Evolutionary conservation across 2,797 vertebrate genomes (phyloP), one percentile per base, ranked within the genome.

Genomic region (Coregonus suidteri): DNA sequence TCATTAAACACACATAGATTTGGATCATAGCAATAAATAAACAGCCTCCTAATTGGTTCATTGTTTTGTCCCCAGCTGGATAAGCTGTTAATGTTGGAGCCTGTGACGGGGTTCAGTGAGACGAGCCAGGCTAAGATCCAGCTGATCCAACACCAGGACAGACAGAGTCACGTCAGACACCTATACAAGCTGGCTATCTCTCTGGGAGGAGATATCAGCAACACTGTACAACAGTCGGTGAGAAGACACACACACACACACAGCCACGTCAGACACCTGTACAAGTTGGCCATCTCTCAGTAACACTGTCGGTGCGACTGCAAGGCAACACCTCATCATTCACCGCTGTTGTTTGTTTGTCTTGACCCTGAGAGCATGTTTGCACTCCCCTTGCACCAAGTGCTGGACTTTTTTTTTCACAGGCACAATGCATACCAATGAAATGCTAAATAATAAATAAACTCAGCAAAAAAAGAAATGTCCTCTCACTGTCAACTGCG

Each of bases 151-250:
- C 87, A 82, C 80, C 94, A 85, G 77, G 93, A 95, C 66, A 90
- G 93, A 54, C 92, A 93, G 73, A 82, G 88, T 3, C 92, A 87
- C 14, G 80, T 96, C 67, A 91, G 90, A 54, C 92, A 88, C 80
- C 92, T 98, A 0, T 90, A 94, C 14, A 89, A 87, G 51, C 89
- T 94, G 3, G 88, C 93, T 3, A 83, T 94, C 76, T 86, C 88
- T 0, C 88, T 96, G 75, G 96, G 92, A 80, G 86, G 79, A 4
- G 93, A 94, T 41, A 91, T 97, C 84, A 93, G 94, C 80, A 92
- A 88, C 3, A 84, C 92, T 0, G 81, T 94, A 47, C 91, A 91
- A 75, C 81, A 84, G 65, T 89, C 6, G 37, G 37, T 41, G 6
- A 41, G 37, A 41, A 41, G 6, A 41, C 37, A 34, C 31, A 34